A percentile compares a stretch with the other conserved stretches of the same genome.
Conservation (phyloP, 2,797 vertebrate species). For the Poecilia picta region DNA sequence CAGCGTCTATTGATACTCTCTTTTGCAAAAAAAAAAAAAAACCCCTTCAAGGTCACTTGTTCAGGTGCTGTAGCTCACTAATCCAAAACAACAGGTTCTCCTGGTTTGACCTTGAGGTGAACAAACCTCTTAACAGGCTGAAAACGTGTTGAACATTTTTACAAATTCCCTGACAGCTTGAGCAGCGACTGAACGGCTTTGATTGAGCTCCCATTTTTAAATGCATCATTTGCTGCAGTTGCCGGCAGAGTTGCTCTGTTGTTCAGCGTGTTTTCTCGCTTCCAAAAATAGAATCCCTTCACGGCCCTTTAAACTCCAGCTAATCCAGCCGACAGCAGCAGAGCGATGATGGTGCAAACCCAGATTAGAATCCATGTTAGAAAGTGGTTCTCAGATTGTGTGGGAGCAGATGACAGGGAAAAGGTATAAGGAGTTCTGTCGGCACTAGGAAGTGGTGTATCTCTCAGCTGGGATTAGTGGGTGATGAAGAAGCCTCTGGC, state of each 20-base stretch:
- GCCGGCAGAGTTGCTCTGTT: conserved; percentile 42
- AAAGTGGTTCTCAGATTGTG: conserved; percentile 54
- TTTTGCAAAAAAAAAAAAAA: conserved; percentile 1
- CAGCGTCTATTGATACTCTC: conserved; percentile 27
- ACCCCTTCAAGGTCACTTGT: conserved; percentile 8
- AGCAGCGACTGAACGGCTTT: conserved; percentile 27
- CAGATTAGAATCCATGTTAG: conserved; percentile 57
- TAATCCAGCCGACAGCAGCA: conserved; percentile 59
- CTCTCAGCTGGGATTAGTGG: conserved; percentile 66
- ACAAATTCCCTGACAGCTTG: conserved; percentile 17
- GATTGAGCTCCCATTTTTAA: conserved; percentile 28
- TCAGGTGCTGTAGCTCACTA: conserved; percentile 9
- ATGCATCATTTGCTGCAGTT: conserved; percentile 42
- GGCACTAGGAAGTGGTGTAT: conserved; percentile 40
- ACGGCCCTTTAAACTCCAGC: conserved; percentile 39
- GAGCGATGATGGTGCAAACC: conserved; percentile 47
- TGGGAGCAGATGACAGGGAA: conserved; percentile 43
- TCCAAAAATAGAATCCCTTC: conserved; percentile 60
- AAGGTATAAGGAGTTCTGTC: conserved; percentile 52
- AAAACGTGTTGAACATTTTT: conserved; percentile 3
- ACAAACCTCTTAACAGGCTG: not conserved
- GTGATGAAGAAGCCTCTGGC: conserved; percentile 61
- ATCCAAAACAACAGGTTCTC: conserved; percentile 1
- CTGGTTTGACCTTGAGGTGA: conserved; percentile 4
- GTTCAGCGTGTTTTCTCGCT: conserved; percentile 34